Conservation (phyloP, 2,888 invertebrate species). For the Macrostomum cliftonense region DNA sequence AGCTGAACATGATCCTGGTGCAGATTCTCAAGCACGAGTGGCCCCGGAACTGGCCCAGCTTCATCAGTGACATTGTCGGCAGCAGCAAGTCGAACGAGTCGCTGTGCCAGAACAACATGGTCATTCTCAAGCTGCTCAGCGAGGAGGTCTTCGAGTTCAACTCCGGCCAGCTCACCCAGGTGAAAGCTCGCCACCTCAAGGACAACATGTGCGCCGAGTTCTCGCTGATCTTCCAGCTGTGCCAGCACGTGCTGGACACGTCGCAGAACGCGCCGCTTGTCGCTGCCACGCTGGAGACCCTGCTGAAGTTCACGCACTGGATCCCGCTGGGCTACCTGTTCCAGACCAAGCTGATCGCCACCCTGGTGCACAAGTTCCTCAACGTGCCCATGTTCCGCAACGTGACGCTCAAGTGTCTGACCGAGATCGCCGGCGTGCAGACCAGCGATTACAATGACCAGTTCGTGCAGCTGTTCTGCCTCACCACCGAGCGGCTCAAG, state of each 20-base stretch:
- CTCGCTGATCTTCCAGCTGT: slow-evolving; percentile 88
- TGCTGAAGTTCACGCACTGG: slow-evolving; percentile 91
- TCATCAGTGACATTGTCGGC: slow-evolving; percentile 95
- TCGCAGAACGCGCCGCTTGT: slow-evolving; percentile 90
- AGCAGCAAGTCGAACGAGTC: slow-evolving; percentile 96
- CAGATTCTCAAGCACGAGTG: slow-evolving; percentile 95
- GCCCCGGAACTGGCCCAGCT: slow-evolving; percentile 98
- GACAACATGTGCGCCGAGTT: slow-evolving; percentile 99
- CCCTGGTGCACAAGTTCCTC: slow-evolving; percentile 82
- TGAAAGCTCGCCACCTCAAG: slow-evolving; percentile 93
- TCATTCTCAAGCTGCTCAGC: slow-evolving; percentile 76
- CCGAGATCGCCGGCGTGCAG: slow-evolving; percentile 68
- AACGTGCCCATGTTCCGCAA: slow-evolving; percentile 93
- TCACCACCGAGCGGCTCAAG: slow-evolving; percentile 77
- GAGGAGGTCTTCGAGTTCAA: slow-evolving; percentile 99
- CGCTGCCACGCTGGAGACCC: slow-evolving; percentile 79
- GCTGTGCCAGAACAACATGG: slow-evolving; percentile 98
- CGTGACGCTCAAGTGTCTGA: slow-evolving; percentile 88
- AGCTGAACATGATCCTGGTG: slow-evolving; percentile 93
- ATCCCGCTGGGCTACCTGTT: slow-evolving; percentile 99
- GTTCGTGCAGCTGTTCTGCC: slow-evolving; percentile 68
- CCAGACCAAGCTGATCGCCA: slow-evolving; percentile 85
- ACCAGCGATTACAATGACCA: slow-evolving; percentile 69
- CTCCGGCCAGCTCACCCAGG: slow-evolving; percentile 88
- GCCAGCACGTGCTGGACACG: slow-evolving; percentile 83